These are phyloP conservation scores for Megaceryle maxima DNA, from an alignment of 2,113 vertebrate species.

Conservation along the genomic window DNA sequence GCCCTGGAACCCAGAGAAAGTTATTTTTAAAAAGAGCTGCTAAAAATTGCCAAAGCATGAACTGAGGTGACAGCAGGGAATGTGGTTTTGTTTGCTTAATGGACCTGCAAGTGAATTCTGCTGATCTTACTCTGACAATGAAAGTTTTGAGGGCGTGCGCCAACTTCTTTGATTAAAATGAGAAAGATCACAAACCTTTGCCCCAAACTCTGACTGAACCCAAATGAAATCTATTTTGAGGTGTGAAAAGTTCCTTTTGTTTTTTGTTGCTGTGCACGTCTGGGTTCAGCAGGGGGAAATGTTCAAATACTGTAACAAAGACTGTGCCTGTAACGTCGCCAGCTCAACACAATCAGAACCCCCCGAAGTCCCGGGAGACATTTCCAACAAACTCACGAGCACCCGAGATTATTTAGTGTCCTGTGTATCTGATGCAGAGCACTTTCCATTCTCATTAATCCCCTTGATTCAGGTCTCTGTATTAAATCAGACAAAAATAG, in stretches of 20 bases:
- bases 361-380: background rate
- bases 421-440: background rate
- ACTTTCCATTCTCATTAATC: background rate
- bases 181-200: conserved; percentile 53
- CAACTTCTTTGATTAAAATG: conserved; percentile 43
- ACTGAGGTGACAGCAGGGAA: conserved; percentile 39
- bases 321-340: background rate
- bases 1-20: background rate
- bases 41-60: conserved; percentile 52
- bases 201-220: conserved; percentile 49
- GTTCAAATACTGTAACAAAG: background rate
- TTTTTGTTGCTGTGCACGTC: background rate
- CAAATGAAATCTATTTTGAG: conserved; percentile 31
- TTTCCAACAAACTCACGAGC: background rate
- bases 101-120: conserved; percentile 53
- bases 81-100: conserved; percentile 51
- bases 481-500: background rate
- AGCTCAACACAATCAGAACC: background rate
- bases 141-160: conserved; percentile 27
- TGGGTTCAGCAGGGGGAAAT: background rate
- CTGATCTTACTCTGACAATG: conserved; percentile 42
- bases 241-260: conserved; percentile 22
- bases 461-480: background rate
- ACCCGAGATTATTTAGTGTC: background rate
- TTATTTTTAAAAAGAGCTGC: conserved; percentile 27